These are phyloP conservation scores for Caenorhabditis doughertyi DNA, from an alignment of 2,888 invertebrate species.

Conservation along the genomic window DNA sequence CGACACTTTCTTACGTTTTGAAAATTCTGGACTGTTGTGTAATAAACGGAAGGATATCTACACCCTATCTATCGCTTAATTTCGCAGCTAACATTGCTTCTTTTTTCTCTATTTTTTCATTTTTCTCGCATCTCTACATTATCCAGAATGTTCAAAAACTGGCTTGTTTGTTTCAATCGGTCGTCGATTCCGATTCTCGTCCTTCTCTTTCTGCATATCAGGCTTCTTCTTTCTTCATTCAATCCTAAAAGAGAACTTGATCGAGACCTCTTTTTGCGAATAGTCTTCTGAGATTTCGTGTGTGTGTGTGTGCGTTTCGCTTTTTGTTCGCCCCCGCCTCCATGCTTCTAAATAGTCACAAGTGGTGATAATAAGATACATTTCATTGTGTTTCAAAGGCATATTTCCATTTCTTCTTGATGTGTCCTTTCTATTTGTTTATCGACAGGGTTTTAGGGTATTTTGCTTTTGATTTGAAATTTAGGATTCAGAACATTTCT, in stretches of 20 bases:
- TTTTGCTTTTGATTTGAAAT: no score
- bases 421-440: background rate
- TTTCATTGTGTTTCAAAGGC: conserved; percentile 33
- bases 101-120: conserved; percentile 31
- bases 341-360: conserved; percentile 11
- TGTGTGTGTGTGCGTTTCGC: conserved; percentile 37
- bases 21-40: conserved; percentile 34
- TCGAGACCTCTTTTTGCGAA: conserved; percentile 58
- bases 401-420: conserved; percentile 1
- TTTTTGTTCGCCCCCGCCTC: conserved; percentile 28
- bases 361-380: conserved; percentile 59
- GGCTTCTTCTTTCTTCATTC: conserved; percentile 29
- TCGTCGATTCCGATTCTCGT: conserved; percentile 50
- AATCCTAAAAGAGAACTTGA: conserved; percentile 52
- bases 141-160: conserved; percentile 56
- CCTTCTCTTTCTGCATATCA: conserved; percentile 40
- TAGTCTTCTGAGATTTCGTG: conserved; percentile 41
- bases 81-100: conserved; percentile 39
- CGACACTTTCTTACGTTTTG: background rate
- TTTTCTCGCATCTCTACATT: conserved; percentile 16
- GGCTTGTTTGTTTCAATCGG: conserved; percentile 62
- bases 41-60: conserved; percentile 52
- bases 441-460: no score
- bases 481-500: no score
- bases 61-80: conserved; percentile 41